Conservation (phyloP, 2,797 vertebrate genomes). For the Danio choprae region DNA sequence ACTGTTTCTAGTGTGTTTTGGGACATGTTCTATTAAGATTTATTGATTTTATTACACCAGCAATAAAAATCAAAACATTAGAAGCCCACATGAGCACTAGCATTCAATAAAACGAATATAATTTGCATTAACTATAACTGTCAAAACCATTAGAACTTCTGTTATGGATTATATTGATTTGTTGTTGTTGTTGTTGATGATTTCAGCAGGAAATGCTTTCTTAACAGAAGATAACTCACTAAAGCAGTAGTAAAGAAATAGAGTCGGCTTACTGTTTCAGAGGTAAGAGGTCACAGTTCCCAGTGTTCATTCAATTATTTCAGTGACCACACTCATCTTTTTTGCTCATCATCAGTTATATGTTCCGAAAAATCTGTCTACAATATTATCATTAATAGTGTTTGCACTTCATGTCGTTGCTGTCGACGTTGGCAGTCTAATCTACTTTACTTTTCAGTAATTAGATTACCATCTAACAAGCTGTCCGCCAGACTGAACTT, state of each 20-base stretch:
- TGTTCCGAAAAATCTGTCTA: neutral
- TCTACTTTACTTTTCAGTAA: constrained; percentile 33
- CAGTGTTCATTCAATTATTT: neutral
- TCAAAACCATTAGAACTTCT: no score
- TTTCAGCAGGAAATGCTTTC: no score
- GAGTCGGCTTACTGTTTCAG: constrained; percentile 11
- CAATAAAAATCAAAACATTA: no score
- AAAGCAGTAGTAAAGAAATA: neutral
- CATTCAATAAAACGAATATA: no score
- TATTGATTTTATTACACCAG: no score
- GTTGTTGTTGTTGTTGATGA: no score
- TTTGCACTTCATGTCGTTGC: neutral
- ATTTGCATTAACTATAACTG: no score
- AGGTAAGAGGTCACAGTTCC: neutral
- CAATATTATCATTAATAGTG: neutral
- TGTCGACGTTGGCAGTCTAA: neutral
- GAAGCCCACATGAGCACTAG: no score
- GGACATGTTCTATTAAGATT: no score
- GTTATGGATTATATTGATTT: no score
- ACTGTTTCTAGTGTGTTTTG: no score
- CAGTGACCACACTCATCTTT: neutral
- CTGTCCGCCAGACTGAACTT: neutral
- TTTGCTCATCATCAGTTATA: neutral
- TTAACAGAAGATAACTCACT: neutral
- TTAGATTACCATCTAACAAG: constrained; percentile 32